Evolutionary conservation across 1,140 invertebrate genomes (phyloP), one percentile per base, ranked within the genome.

Genomic region (Pogonus chalceus): DNA sequence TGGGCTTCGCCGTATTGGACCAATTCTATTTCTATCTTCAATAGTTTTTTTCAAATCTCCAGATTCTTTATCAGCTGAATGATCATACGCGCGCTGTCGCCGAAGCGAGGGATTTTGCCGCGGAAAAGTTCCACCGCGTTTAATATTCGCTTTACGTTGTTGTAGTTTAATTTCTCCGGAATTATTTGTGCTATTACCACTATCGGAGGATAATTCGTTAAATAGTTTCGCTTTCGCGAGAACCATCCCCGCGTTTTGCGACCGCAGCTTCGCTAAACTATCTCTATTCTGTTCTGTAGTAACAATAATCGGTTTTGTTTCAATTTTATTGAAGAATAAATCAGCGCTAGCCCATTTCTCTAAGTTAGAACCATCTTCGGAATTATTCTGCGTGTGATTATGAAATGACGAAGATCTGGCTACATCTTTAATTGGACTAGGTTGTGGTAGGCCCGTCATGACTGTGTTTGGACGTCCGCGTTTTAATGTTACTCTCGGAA

Each of bases 161-260:
- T 18, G 9, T 16, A 18, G 4, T 14, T 31, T 31, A 7, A 7
- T 4, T 31, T 31, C 26, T 4, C 26, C 7, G 4, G 26, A 31
- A 18, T 18, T 43, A 43, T 43, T 43, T 12, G 3, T 18, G 18
- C 37, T 43, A 31, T 31, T 31, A 4, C 26, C 26, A 16, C 37
- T 43, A 52, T 65, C 55, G 23, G 65, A 69, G 23, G 65, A 69
- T 26, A 77, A 66, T 7, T 73, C 72, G 58, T 83, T 79, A 59
- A 84, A 85, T 2, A 83, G 65, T 60, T 76, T 79, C 0, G 80
- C 79, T 68, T 81, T 83, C 0, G 78, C 80, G 24, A 81, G 58
- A 0, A 85, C 82, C 80, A 83, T 83, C 3, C 82, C 82, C 9
- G 79, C 79, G 62, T 84, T 84, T 65, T 82, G 79, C 24, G 72